These are phyloP conservation scores for Drosophila parvula DNA, from an alignment of 1,140 invertebrate genomes.

Conservation along the genomic window DNA sequence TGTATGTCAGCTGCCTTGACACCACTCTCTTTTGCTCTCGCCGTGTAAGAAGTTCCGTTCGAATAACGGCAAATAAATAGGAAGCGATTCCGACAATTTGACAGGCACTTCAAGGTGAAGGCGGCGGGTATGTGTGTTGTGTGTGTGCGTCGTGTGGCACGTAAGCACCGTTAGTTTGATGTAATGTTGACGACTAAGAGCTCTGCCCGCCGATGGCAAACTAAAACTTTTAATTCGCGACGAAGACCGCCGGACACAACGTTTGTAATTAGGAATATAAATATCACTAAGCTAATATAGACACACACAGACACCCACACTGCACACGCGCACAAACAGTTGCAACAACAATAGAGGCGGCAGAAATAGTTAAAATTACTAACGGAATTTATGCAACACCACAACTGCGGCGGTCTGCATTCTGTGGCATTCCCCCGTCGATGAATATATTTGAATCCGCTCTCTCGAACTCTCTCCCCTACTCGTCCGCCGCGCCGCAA, in stretches of 20 bases:
- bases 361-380: slow-evolving; percentile 57
- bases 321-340: slow-evolving; percentile 38
- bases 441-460: slow-evolving; percentile 26
- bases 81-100: slow-evolving; percentile 36
- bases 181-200: slow-evolving; percentile 35
- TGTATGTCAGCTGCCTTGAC: slow-evolving; percentile 45
- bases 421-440: slow-evolving; percentile 4
- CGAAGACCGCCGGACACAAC: slow-evolving; percentile 26
- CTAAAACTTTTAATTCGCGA: slow-evolving; percentile 46
- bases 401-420: slow-evolving; percentile 33
- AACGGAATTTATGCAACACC: slow-evolving; percentile 54
- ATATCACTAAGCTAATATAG: slow-evolving; percentile 63
- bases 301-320: slow-evolving; percentile 27
- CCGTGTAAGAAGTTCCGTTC: slow-evolving; percentile 48
- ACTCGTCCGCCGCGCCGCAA: slow-evolving; percentile 23
- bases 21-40: slow-evolving; percentile 30
- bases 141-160: slow-evolving; percentile 38
- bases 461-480: slow-evolving; percentile 1
- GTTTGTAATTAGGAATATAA: slow-evolving; percentile 64
- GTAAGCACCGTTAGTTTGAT: slow-evolving; percentile 46
- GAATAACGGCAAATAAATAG: slow-evolving; percentile 40
- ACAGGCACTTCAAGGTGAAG: slow-evolving; percentile 54
- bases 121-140: slow-evolving; percentile 5
- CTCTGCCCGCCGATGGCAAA: slow-evolving; percentile 37
- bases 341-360: slow-evolving; percentile 29